Evolutionary conservation across 2,888 invertebrate species (phyloP).

Genomic region (Tineola bisselliella): DNA sequence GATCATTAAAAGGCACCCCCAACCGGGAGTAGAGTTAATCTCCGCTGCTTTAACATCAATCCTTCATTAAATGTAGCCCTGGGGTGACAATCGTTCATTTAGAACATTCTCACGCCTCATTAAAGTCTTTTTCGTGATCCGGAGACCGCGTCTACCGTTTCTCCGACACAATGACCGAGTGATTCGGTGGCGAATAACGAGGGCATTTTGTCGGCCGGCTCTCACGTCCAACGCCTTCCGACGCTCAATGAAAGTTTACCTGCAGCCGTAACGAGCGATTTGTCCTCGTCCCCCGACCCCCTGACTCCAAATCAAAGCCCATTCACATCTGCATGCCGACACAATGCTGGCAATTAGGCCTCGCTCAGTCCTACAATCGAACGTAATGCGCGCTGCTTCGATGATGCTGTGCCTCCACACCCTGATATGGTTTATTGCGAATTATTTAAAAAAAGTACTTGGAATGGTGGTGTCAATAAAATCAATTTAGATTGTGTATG

Average conservation of each 20-base stretch:
- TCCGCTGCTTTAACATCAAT: slow-evolving; percentile 52
- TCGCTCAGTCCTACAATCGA: slow-evolving; percentile 62
- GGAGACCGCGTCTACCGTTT: slow-evolving; percentile 66
- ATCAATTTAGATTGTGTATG: slow-evolving; percentile 17
- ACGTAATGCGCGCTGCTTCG: slow-evolving; percentile 61
- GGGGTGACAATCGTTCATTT: slow-evolving; percentile 61
- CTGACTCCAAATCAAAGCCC: slow-evolving; percentile 67
- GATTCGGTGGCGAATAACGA: slow-evolving; percentile 69
- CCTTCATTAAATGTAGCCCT: slow-evolving; percentile 55
- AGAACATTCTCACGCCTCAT: slow-evolving; percentile 65
- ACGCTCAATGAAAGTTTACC: slow-evolving; percentile 69
- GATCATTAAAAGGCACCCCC: background rate
- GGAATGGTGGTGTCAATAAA: slow-evolving; percentile 18
- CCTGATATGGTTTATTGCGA: slow-evolving; percentile 22
- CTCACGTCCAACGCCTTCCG: slow-evolving; percentile 69
- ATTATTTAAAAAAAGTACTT: slow-evolving; percentile 17
- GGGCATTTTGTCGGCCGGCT: slow-evolving; percentile 67
- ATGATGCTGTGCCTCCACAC: slow-evolving; percentile 30
- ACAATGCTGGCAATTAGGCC: slow-evolving; percentile 70
- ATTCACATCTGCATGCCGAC: slow-evolving; percentile 70
- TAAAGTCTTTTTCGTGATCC: slow-evolving; percentile 65
- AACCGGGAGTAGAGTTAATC: slow-evolving; percentile 27
- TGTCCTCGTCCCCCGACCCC: slow-evolving; percentile 57
- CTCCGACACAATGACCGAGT: slow-evolving; percentile 66
- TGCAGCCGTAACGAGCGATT: slow-evolving; percentile 69